Evolutionary conservation across 2,888 invertebrate genomes (phyloP), one percentile per base, ranked within the genome.

Genomic region (Asteroscopus sphinx): DNA sequence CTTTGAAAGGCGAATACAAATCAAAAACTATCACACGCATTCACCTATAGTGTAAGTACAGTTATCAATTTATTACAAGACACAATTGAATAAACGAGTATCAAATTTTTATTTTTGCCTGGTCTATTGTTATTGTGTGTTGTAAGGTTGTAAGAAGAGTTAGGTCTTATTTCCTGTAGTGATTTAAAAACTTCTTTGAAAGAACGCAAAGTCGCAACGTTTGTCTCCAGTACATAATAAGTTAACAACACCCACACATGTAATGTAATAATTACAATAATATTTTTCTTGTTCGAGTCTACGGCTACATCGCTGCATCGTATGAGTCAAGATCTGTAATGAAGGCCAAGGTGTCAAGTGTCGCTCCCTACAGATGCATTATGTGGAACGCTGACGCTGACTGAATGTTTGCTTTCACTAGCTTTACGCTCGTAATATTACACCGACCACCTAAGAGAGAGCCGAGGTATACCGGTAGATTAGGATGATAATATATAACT

Each of bases 351-450:
- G 90, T 92, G 87, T 93, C 93, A 87, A 83, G 89, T 93, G 86
- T 88, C 91, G 77, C 73, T 82, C 81, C 81, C 79, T 82, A 86
- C 88, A 83, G 85, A 87, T 83, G 89, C 89, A 87, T 87, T 86
- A 88, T 87, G 86, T 88, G 87, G 85, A 89, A 88, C 90, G 90
- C 82, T 83, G 85, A 88, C 90, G 90, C 82, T 83, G 85, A 84
- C 82, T 77, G 82, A 81, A 80, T 84, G 89, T 92, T 89, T 88
- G 92, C 92, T 93, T 92, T 93, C 93, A 88, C 92, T 89, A 81
- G 65, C 80, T 76, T 81, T 82, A 81, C 87, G 86, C 83, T 82
- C 80, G 92, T 88, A 91, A 92, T 86, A 81, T 81, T 85, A 92
- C 88, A 90, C 90, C 86, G 83, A 85, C 86, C 78, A 71, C 66